Percentiles rank a stretch among this genome's conserved stretches.
Evolutionary conservation across 1,140 invertebrate species (phyloP).

Genomic region (Heliothis virescens): DNA sequence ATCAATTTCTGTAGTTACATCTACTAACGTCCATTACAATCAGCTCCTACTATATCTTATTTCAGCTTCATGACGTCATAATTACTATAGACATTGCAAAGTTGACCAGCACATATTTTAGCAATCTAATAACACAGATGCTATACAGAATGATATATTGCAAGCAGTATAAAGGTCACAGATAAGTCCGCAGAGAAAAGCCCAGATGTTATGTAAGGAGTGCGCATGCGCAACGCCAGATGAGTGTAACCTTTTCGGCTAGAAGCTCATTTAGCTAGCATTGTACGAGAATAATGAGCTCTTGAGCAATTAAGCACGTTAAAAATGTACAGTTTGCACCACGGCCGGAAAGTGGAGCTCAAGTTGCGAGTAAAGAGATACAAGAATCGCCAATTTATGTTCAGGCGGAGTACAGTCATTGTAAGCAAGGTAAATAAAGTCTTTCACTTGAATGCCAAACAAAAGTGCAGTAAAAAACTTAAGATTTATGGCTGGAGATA

Average conservation of each 20-base stretch:
- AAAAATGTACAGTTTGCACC: constrained; percentile 5
- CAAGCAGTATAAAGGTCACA: constrained; percentile 13
- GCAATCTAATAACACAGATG: background rate
- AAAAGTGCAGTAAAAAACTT: background rate
- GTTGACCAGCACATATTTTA: background rate
- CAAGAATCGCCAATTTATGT: constrained; percentile 13
- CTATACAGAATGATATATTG: background rate
- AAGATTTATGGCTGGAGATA: background rate
- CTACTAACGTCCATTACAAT: no score
- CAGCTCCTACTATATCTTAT: no score
- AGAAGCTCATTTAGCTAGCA: constrained; percentile 26
- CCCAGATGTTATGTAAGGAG: constrained; percentile 12
- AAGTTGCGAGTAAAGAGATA: background rate
- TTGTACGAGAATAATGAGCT: constrained; percentile 32
- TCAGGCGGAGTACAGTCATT: background rate
- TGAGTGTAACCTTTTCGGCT: constrained; percentile 21
- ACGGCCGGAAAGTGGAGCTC: background rate
- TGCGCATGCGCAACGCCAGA: constrained; percentile 32
- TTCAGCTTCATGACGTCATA: no score
- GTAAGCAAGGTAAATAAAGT: constrained; percentile 1
- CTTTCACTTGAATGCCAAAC: background rate
- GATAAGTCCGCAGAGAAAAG: constrained; percentile 9
- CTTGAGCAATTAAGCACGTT: constrained; percentile 27
- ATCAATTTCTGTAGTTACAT: no score
- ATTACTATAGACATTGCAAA: background rate